Evolutionary conservation across 2,888 invertebrate genomes (phyloP).

Genomic region (Ophion costatus): DNA sequence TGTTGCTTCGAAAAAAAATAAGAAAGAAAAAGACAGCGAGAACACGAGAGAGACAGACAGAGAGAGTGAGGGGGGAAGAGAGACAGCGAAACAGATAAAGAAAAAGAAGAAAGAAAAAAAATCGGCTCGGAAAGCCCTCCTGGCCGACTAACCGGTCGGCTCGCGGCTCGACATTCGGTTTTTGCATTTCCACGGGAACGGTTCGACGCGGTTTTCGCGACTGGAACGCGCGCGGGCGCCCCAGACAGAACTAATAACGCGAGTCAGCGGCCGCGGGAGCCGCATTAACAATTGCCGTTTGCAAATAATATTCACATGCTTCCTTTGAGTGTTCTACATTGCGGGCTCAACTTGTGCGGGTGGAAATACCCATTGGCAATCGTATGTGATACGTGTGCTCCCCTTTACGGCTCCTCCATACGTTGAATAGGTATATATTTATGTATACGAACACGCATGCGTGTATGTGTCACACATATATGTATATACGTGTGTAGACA

Average conservation of each 20-base stretch:
- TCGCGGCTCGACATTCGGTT: constrained; percentile 80
- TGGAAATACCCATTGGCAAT: background rate
- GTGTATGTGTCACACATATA: too few species aligned
- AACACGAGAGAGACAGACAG: background rate
- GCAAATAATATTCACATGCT: background rate
- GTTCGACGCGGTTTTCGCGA: constrained; percentile 63
- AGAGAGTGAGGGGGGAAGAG: background rate
- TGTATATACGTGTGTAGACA: too few species aligned
- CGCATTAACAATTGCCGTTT: background rate
- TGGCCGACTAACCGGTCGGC: constrained; percentile 80
- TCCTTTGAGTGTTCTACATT: background rate
- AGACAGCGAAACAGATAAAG: background rate
- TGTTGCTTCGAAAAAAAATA: constrained; percentile 73
- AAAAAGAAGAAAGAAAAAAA: constrained; percentile 11
- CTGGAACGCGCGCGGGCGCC: background rate
- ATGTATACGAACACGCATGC: too few species aligned
- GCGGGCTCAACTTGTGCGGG: background rate
- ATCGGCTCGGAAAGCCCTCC: constrained; percentile 75
- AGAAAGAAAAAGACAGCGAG: background rate
- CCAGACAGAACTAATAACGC: background rate
- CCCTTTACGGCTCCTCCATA: background rate
- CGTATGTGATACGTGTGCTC: background rate
- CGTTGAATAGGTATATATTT: background rate
- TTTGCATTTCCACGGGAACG: constrained; percentile 80
- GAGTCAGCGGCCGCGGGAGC: background rate